Base-by-base conservation (phyloP, 2,797 vertebrate species). In the Phataginus tetradactyla region DNA sequence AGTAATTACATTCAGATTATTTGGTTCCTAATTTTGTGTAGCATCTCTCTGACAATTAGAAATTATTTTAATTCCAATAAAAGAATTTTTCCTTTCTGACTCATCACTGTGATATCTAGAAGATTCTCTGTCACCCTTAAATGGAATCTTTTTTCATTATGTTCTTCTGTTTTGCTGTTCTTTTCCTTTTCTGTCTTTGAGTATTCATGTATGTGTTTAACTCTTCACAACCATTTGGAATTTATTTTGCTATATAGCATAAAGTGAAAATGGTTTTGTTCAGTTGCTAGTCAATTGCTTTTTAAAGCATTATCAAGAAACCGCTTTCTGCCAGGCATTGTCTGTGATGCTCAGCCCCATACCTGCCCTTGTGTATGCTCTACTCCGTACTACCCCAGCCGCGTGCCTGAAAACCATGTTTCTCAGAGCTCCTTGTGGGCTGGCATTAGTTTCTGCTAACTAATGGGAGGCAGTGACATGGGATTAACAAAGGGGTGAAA, bases 41-140 rank as follows among this genome's bases (percentile, higher is more conserved):
- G 21, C 55, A 45, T n/a, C 25, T 49, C 53, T 92, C 32, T 88
- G 63, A 45, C 6, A 45, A 53, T 29, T 72, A 78, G 57, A 93
- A 86, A 72, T 81, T 45, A 64, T 45, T 94, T 95, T 87, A 34
- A 95, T 80, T 92, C n/a, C 3, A 80, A 29, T n/a, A 61, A 15
- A 15, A 75, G 53, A 78, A 27, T 45, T 66, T 61, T 93, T 81
- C 23, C 37, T 78, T 94, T 74, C 15, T 81, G 17, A 55, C 20
- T 84, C 42, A 63, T 29, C 59, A 29, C 25, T 72, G 83, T 12
- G n/a, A 13, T 37, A 34, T 77, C 25, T 34, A 66, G 45, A 84
- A 90, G 69, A 39, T 84, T 64, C 45, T 90, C 57, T 69, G 21
- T 61, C 13, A 39, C 25, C 5, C 27, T 92, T 79, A 64, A 79